Evolutionary conservation across 2,888 invertebrate species (phyloP).

Genomic region (Julus scandinavius): DNA sequence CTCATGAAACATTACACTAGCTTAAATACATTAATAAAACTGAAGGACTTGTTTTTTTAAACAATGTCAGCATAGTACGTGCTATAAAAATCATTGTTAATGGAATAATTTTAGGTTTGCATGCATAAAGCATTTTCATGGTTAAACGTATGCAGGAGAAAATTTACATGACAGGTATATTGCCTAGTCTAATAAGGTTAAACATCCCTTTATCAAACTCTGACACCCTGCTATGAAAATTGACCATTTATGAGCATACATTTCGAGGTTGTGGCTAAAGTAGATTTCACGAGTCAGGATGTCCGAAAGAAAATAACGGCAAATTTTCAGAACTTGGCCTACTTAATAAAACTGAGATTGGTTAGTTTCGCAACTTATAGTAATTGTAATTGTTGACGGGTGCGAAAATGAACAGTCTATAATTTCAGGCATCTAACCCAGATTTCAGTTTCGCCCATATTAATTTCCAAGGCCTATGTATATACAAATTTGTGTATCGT

Average conservation of each 20-base stretch:
- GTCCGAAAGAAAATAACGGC: background rate
- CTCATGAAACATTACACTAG: too few relatives aligned
- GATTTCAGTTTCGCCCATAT: constrained; percentile 40
- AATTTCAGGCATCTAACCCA: constrained; percentile 28
- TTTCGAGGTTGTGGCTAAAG: background rate
- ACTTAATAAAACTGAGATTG: background rate
- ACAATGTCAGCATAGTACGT: too few relatives aligned
- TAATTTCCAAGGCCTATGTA: constrained; percentile 41
- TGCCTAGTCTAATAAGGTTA: background rate
- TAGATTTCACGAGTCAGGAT: background rate
- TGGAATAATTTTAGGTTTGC: too few relatives aligned
- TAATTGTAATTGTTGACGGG: background rate
- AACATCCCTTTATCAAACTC: background rate
- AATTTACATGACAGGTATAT: background rate
- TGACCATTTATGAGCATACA: background rate
- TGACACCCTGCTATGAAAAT: background rate
- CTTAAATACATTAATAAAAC: too few relatives aligned
- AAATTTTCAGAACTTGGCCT: background rate
- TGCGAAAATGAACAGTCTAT: background rate
- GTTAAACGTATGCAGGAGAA: background rate
- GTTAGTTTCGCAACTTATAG: background rate
- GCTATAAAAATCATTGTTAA: too few relatives aligned
- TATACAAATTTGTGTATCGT: background rate
- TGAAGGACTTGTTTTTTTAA: too few relatives aligned
- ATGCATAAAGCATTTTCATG: too few relatives aligned